phyloP scores from a whole-genome alignment of 2,888 invertebrate species.

The Pocota personata region DNA sequence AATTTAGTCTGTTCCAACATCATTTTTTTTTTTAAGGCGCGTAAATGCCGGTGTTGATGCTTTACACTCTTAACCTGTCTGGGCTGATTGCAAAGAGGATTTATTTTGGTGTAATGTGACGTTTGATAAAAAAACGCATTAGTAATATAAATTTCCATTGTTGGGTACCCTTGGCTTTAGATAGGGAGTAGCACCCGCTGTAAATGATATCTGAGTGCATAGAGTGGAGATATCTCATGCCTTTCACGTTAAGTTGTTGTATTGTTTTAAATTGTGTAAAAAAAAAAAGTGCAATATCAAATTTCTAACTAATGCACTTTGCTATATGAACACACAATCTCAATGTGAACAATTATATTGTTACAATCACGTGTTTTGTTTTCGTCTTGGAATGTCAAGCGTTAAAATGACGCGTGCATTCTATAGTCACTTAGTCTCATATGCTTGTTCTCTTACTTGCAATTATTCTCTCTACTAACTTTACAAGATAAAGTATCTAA shows the following conservation, averaged over 20 bases:
- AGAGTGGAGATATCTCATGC: slow-evolving; percentile 35
- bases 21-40: neutral
- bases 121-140: slow-evolving; percentile 6
- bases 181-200: slow-evolving; percentile 16
- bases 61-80: too few species aligned
- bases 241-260: slow-evolving; percentile 51
- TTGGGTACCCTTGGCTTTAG: neutral
- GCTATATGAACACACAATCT: slow-evolving; percentile 24
- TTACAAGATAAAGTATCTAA: neutral
- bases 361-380: slow-evolving; percentile 33
- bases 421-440: neutral
- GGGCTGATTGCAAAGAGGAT: neutral
- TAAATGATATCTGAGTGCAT: slow-evolving; percentile 51
- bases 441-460: neutral
- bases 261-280: too few species aligned
- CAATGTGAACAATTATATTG: slow-evolving; percentile 36
- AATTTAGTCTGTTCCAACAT: neutral
- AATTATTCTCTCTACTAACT: neutral
- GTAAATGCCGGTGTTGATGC: slow-evolving; percentile 8
- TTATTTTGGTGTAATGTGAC: neutral
- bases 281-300: slow-evolving; percentile 45
- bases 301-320: slow-evolving; percentile 51
- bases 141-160: slow-evolving; percentile 21
- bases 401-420: slow-evolving; percentile 12
- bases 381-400: slow-evolving; percentile 12